Conservation (phyloP, 2,888 invertebrate species). For the Drosophila putrida region DNA sequence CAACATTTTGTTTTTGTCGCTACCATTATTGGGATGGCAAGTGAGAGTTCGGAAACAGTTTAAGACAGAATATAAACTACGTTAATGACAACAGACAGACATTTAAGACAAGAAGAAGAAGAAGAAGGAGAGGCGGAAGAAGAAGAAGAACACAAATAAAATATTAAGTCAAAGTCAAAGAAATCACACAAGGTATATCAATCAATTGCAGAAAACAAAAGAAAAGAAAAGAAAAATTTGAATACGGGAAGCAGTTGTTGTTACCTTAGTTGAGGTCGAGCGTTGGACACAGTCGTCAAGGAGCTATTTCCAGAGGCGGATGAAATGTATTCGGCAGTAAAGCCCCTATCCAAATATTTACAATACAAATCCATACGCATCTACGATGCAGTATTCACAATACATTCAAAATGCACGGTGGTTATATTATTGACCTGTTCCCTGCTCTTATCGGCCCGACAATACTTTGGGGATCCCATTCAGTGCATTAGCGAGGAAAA, state of each 20-base stretch:
- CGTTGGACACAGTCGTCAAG: constrained; percentile 62
- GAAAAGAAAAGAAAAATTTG: too few relatives aligned
- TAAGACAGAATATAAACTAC: constrained; percentile 10
- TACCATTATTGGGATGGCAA: constrained; percentile 41
- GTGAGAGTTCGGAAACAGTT: constrained; percentile 10
- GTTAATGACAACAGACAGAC: neutral
- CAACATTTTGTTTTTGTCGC: constrained; percentile 53
- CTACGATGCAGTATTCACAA: constrained; percentile 91
- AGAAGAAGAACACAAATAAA: neutral
- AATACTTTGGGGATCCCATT: constrained; percentile 95
- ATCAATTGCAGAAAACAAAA: constrained; percentile 1
- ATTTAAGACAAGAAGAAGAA: neutral
- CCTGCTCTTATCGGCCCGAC: constrained; percentile 91
- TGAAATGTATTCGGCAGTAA: constrained; percentile 89
- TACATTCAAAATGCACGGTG: constrained; percentile 91
- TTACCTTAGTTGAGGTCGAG: constrained; percentile 20
- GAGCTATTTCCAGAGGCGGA: constrained; percentile 69
- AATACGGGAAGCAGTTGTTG: neutral
- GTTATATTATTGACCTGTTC: constrained; percentile 91
- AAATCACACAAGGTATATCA: constrained; percentile 1
- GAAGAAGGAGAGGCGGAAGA: constrained; percentile 12
- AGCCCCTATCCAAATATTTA: constrained; percentile 87
- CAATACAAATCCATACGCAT: constrained; percentile 89
- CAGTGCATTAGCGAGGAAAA: constrained; percentile 89
- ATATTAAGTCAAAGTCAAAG: too few relatives aligned